phyloP scores from a whole-genome alignment of 2,888 invertebrate species.

The Lasioglossum malachurum region DNA sequence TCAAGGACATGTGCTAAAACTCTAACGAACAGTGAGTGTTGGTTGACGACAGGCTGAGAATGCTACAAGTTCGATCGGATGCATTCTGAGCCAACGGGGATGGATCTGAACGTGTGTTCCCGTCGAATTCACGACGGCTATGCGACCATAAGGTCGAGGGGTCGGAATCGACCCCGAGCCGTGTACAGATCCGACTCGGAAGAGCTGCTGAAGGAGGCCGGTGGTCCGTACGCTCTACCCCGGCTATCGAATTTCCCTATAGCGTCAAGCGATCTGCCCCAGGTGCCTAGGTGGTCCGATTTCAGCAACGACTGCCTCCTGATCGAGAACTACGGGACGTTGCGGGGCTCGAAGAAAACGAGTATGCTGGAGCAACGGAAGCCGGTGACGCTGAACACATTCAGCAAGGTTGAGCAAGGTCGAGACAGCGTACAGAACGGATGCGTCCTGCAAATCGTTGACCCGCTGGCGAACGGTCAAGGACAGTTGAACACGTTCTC shows the following conservation, averaged over 20 bases:
- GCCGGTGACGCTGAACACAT: slow-evolving; percentile 76
- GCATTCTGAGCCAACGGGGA: slow-evolving; percentile 42
- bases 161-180: slow-evolving; percentile 81
- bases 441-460: slow-evolving; percentile 4
- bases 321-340: slow-evolving; percentile 80
- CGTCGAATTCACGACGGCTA: slow-evolving; percentile 93
- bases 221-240: slow-evolving; percentile 76
- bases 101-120: slow-evolving; percentile 81
- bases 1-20: not conserved
- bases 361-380: slow-evolving; percentile 34
- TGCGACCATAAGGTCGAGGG: slow-evolving; percentile 92
- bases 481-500: slow-evolving; percentile 37
- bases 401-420: slow-evolving; percentile 66
- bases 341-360: slow-evolving; percentile 65
- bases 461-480: slow-evolving; percentile 37
- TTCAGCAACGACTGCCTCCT: slow-evolving; percentile 64
- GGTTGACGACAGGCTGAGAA: slow-evolving; percentile 29
- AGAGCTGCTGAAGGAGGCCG: slow-evolving; percentile 77
- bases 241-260: slow-evolving; percentile 72
- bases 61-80: slow-evolving; percentile 19
- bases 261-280: slow-evolving; percentile 68
- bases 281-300: slow-evolving; percentile 78
- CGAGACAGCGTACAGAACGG: not conserved
- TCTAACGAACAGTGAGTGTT: not conserved
- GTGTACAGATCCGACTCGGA: slow-evolving; percentile 81